Conservation (phyloP, 2,888 invertebrate species). For the Onchidella celtica region DNA sequence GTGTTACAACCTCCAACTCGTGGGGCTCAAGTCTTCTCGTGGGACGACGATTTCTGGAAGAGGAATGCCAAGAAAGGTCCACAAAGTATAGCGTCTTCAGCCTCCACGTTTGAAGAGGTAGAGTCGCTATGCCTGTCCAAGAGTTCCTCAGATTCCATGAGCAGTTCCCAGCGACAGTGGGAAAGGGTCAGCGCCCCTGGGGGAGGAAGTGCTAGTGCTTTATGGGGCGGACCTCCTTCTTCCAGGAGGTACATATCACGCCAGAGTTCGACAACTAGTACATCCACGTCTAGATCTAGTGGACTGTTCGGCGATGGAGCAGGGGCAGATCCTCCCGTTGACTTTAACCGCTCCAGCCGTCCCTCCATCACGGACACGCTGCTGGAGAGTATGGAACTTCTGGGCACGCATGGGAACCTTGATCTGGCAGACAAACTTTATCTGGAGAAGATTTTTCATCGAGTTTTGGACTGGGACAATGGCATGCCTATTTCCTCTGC, state of each 20-base stretch:
- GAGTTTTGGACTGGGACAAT: slow-evolving; percentile 54
- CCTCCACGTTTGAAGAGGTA: slow-evolving; percentile 62
- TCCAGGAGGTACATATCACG: slow-evolving; percentile 43
- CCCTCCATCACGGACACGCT: slow-evolving; percentile 33
- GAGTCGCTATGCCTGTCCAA: slow-evolving; percentile 58
- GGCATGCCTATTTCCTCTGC: neutral
- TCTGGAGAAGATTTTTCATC: slow-evolving; percentile 53
- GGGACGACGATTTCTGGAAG: slow-evolving; percentile 47
- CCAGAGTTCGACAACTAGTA: slow-evolving; percentile 55
- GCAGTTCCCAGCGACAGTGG: slow-evolving; percentile 20
- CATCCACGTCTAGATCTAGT: slow-evolving; percentile 53
- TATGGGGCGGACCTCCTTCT: neutral
- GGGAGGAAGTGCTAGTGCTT: neutral
- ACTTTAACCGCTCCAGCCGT: neutral
- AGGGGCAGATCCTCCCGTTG: neutral
- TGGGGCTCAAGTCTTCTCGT: slow-evolving; percentile 27
- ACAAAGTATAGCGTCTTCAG: slow-evolving; percentile 43
- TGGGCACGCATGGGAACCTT: slow-evolving; percentile 48
- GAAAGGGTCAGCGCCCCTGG: neutral
- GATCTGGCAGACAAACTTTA: slow-evolving; percentile 47
- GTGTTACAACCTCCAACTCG: neutral
- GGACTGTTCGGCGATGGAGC: slow-evolving; percentile 31
- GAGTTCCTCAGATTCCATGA: slow-evolving; percentile 50
- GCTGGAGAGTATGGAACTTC: slow-evolving; percentile 50
- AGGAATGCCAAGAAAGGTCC: neutral